phyloP scores from a whole-genome alignment of 92 coral and sea anemone species.

The Meandrina meandrites region DNA sequence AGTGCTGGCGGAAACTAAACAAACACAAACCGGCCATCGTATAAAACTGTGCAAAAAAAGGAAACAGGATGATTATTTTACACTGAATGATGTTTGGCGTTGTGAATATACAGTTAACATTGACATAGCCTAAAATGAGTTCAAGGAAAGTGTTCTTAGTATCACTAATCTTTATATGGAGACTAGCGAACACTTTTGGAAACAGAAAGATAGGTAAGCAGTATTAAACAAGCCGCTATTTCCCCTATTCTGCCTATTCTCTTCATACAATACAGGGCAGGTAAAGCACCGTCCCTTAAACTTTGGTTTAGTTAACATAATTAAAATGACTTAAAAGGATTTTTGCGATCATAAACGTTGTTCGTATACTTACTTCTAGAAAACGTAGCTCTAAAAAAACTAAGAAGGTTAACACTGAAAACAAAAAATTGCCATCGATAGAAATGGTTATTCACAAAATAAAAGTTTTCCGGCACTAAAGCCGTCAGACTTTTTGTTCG shows the following conservation, averaged over 20 bases:
- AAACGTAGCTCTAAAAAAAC: neutral
- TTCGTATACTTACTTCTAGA: too few species aligned
- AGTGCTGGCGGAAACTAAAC: neutral
- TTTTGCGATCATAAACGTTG: too few species aligned
- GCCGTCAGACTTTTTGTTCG: neutral
- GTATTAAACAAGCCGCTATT: neutral
- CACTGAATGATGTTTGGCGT: neutral
- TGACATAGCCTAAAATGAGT: neutral
- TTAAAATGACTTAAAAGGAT: too few species aligned
- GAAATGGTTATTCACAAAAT: neutral
- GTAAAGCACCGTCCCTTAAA: neutral
- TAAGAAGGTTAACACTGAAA: neutral
- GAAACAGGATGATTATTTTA: neutral
- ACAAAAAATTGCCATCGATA: neutral
- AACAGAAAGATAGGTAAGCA: neutral
- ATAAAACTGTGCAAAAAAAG: neutral
- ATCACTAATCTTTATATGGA: neutral
- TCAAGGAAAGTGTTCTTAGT: neutral
- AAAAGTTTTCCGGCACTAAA: neutral
- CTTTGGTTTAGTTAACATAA: neutral
- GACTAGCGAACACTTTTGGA: neutral
- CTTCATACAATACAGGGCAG: neutral
- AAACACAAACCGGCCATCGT: neutral
- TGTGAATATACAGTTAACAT: neutral
- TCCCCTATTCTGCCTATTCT: neutral